phyloP scores from a whole-genome alignment of 2,888 invertebrate genomes.

The Troides helena region DNA sequence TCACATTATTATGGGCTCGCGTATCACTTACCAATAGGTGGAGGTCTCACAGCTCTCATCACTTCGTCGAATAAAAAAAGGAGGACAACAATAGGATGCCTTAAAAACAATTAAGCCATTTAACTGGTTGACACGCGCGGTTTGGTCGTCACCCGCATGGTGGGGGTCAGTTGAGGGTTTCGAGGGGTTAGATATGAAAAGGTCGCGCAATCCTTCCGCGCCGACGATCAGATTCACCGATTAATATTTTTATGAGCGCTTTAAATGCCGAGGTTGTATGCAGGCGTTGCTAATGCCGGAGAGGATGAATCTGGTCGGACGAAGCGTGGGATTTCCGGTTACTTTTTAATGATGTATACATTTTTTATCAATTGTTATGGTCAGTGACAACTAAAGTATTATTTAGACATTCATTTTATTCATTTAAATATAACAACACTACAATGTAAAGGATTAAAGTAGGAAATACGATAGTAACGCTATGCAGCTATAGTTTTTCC shows the following conservation, averaged over 20 bases:
- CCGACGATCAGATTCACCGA: slow-evolving; percentile 49
- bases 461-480: too few relatives aligned
- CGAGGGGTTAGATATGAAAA: slow-evolving; percentile 30
- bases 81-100: slow-evolving; percentile 27
- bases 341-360: too few relatives aligned
- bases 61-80: slow-evolving; percentile 2
- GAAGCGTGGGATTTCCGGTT: slow-evolving; percentile 2
- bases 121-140: slow-evolving; percentile 34
- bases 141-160: slow-evolving; percentile 50
- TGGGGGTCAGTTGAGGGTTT: slow-evolving; percentile 36
- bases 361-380: too few relatives aligned
- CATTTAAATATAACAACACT: too few relatives aligned
- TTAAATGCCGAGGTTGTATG: slow-evolving; percentile 51
- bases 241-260: slow-evolving; percentile 64
- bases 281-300: slow-evolving; percentile 65
- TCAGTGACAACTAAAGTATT: too few relatives aligned
- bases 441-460: too few relatives aligned
- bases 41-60: too few relatives aligned
- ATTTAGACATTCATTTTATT: too few relatives aligned
- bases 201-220: slow-evolving; percentile 56
- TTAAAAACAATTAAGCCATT: slow-evolving; percentile 43
- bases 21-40: too few relatives aligned
- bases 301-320: not conserved
- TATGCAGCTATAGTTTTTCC: too few relatives aligned
- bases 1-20: too few relatives aligned